A percentile compares a stretch with the other conserved stretches of the same genome.
phyloP scores from a whole-genome alignment of 2,113 vertebrate genomes.

The Camelus dromedarius region DNA sequence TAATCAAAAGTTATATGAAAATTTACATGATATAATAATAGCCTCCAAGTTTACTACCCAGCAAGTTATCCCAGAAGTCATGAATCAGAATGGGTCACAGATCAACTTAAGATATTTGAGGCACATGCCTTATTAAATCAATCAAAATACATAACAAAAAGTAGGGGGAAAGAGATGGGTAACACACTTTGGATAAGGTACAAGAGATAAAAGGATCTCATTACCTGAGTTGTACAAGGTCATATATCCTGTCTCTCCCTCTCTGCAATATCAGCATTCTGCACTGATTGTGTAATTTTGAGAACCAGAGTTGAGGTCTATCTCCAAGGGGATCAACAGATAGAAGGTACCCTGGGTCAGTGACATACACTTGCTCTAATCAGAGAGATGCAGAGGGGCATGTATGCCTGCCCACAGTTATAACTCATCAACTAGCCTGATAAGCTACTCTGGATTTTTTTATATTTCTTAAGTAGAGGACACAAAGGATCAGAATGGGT shows the following conservation, averaged over 20 bases:
- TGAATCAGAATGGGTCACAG: background rate
- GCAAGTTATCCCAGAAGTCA: background rate
- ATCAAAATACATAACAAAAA: background rate
- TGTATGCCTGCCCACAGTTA: background rate
- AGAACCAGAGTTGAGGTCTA: background rate
- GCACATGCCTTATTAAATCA: background rate
- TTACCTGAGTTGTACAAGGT: background rate
- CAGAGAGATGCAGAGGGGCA: background rate
- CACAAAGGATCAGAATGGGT: background rate
- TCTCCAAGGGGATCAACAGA: background rate
- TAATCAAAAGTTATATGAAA: conserved; percentile 19
- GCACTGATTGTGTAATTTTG: background rate
- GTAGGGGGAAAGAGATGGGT: background rate
- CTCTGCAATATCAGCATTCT: background rate
- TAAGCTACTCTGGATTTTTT: background rate
- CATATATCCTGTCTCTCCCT: background rate
- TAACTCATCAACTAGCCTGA: background rate
- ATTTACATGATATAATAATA: background rate
- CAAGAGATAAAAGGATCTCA: background rate
- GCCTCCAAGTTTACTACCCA: background rate
- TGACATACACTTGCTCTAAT: background rate
- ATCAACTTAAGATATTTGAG: background rate
- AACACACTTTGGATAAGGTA: background rate
- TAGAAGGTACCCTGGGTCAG: background rate
- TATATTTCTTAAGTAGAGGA: background rate